phyloP scores from a whole-genome alignment of 1,140 invertebrate genomes.

The Eciton burchellii region DNA sequence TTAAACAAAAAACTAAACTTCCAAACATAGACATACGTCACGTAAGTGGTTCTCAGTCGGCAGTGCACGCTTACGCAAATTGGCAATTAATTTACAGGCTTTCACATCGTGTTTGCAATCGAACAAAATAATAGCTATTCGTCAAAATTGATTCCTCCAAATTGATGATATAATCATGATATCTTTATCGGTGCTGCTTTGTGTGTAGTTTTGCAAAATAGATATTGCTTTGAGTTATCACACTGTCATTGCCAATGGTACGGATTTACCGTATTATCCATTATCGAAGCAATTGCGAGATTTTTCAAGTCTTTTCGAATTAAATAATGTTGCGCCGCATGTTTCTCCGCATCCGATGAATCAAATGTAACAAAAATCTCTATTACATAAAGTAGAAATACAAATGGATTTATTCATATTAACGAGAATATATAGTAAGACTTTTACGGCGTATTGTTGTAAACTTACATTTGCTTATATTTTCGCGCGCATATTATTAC shows the following conservation, averaged over 20 bases:
- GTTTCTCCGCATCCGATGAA: not conserved
- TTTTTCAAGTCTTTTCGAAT: constrained; percentile 15
- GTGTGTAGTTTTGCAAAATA: constrained; percentile 51
- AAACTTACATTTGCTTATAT: not conserved
- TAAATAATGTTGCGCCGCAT: constrained; percentile 31
- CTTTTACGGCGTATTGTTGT: not conserved
- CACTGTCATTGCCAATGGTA: constrained; percentile 57
- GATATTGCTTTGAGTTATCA: constrained; percentile 75
- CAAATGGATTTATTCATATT: not conserved
- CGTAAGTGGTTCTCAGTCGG: constrained; percentile 8
- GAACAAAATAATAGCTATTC: constrained; percentile 1
- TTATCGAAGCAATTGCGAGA: constrained; percentile 34
- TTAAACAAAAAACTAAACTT: constrained; percentile 20
- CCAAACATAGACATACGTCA: not conserved
- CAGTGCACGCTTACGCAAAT: constrained; percentile 11
- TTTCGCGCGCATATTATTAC: not conserved
- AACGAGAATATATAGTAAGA: not conserved
- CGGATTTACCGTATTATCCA: constrained; percentile 30
- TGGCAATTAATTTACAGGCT: not conserved
- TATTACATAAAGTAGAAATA: not conserved
- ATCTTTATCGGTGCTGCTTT: not conserved
- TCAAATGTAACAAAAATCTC: constrained; percentile 5
- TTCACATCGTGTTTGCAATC: not conserved
- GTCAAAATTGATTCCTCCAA: not conserved
- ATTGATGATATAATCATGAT: not conserved